Evolutionary conservation across 2,113 vertebrate genomes (phyloP), one percentile per base, ranked within the genome.

Genomic region (Cygnus atratus): DNA sequence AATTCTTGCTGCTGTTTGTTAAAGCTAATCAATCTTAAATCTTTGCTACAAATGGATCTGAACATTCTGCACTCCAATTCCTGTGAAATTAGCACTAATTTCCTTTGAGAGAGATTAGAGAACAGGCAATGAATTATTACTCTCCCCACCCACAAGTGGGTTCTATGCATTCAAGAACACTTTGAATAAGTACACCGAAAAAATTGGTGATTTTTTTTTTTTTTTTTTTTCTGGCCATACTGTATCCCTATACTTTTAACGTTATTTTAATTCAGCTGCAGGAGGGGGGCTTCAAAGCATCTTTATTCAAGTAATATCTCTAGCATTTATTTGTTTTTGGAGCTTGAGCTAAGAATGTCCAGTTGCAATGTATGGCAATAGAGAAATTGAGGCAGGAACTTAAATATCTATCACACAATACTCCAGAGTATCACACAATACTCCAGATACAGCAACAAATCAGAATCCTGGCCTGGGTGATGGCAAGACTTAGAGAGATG

Each of bases 231-330:
- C 29, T 66, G 20, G 8, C n/a, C 65, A 33, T 57, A 7, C 4
- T 74, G 6, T 61, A 11, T 50, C 7, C 6, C 8, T 55, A 2
- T 52, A 11, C 3, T 61, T 65, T 3, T 16, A 44, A 31, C 22
- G 24, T n/a, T 9, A 55, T 11, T 48, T 39, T 13, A 48, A 29
- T 62, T 73, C 7, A 28, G 0, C 1, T 33, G 2, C 2, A 11
- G 8, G 3, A 6, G 46, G 13, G 4, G 6, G 50, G 26, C 71
- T 76, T 43, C 13, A 37, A 87, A 72, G 3, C 0, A 1, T 31
- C 3, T 20, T 41, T 37, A 37, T 44, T 46, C 33, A 16, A 62
- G 8, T 5, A 5, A 6, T 62, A 6, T 33, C 6, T 57, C 31
- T 50, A 50, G 20, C 3, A 63, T 59, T 75, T 57, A 2, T 39